These are phyloP conservation scores for Mechanitis messenoides DNA, from an alignment of 2,888 invertebrate species.

Conservation along the genomic window DNA sequence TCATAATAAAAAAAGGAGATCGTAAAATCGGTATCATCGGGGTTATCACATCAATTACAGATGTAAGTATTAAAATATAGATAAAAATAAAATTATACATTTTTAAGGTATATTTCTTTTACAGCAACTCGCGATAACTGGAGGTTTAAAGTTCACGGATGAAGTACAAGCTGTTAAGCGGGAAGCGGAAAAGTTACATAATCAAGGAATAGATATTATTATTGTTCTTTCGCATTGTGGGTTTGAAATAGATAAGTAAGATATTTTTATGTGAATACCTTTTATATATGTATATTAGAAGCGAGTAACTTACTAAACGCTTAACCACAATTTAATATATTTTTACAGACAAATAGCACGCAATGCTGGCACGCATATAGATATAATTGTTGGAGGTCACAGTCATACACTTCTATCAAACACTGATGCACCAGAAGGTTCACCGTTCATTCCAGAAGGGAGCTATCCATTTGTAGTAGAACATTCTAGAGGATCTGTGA, in stretches of 20 bases:
- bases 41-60: slow-evolving; percentile 69
- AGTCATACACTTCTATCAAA: slow-evolving; percentile 87
- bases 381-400: slow-evolving; percentile 90
- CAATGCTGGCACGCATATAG: slow-evolving; percentile 81
- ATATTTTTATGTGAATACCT: too few species aligned
- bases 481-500: slow-evolving; percentile 55
- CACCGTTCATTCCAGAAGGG: slow-evolving; percentile 68
- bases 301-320: too few species aligned
- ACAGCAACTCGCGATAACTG: slow-evolving; percentile 81
- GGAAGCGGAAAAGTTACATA: slow-evolving; percentile 80
- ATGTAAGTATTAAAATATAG: slow-evolving; percentile 44
- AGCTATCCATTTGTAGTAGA: slow-evolving; percentile 83
- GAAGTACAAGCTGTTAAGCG: slow-evolving; percentile 80
- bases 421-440: slow-evolving; percentile 68
- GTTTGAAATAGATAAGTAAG: slow-evolving; percentile 78
- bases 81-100: too few species aligned
- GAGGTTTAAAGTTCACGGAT: slow-evolving; percentile 79
- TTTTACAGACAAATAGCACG: slow-evolving; percentile 77
- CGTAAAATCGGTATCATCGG: slow-evolving; percentile 88
- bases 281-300: too few species aligned
- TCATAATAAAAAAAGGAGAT: slow-evolving; percentile 79
- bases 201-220: slow-evolving; percentile 83
- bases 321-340: too few species aligned
- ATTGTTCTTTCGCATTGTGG: slow-evolving; percentile 91
- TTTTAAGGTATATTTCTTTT: not conserved